Conservation (phyloP, 1,140 invertebrate genomes). For the Psilanteris sp. region DNA sequence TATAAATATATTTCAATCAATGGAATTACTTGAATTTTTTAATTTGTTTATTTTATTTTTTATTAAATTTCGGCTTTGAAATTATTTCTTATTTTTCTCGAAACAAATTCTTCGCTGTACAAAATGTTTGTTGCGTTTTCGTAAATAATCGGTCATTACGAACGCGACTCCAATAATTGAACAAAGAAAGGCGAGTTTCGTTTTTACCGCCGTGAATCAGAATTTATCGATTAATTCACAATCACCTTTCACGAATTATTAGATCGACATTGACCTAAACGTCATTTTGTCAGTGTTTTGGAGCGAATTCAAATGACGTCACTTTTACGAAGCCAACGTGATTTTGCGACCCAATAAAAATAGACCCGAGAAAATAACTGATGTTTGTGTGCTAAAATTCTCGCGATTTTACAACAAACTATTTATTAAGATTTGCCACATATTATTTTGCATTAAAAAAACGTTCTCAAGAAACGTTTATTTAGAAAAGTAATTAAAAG, state of each 20-base stretch:
- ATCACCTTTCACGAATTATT: conserved; percentile 57
- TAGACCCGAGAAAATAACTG: conserved; percentile 29
- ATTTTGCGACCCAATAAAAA: conserved; percentile 30
- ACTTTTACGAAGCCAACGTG: conserved; percentile 36
- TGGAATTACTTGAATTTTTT: no score
- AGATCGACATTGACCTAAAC: conserved; percentile 69
- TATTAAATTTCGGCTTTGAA: no score
- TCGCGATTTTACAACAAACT: no score
- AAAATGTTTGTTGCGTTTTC: no score
- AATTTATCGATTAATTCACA: conserved; percentile 29
- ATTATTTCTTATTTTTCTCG: no score
- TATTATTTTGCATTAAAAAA: no score
- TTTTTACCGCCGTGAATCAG: conserved; percentile 25
- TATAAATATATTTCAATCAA: no score
- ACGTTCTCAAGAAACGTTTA: no score
- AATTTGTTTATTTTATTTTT: no score
- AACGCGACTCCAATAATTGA: background rate
- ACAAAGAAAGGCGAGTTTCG: conserved; percentile 18
- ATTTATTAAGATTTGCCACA: no score
- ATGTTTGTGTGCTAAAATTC: conserved; percentile 17
- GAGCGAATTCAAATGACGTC: conserved; percentile 67
- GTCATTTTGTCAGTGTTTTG: conserved; percentile 53
- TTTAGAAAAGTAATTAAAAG: no score
- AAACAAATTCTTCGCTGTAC: no score
- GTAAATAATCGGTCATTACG: background rate